Evolutionary conservation across 2,888 invertebrate species (phyloP), one percentile per base, ranked within the genome.

Genomic region (Sesia bembeciformis): DNA sequence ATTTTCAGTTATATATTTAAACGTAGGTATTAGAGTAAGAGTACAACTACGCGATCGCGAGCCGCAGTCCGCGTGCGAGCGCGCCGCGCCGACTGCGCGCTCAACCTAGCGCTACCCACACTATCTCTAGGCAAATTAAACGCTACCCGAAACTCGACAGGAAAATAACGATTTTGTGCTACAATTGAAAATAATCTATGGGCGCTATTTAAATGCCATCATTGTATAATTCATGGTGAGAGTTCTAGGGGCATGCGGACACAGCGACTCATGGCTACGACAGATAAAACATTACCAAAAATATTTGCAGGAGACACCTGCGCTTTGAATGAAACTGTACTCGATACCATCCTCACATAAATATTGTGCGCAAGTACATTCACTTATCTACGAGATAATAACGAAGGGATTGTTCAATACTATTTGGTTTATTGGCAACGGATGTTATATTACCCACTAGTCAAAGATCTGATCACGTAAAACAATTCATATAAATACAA

Each of bases 381-480:
- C 75, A 81, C 81, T 81, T 84, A 84, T 61, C 76, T 72, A 82
- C 76, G 77, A 84, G 23, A 23, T 23, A 74, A 70, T 81, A 84
- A 79, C 76, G 68, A 71, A 78, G 80, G 76, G 80, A 80, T 81
- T 63, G 65, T 76, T 80, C 78, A 55, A 86, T 85, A 84, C 81
- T 86, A 81, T 81, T 75, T 75, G 83, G 77, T 83, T 7, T 84
- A 78, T 84, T 84, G 85, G 84, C 85, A 78, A 76, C 82, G 78
- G 82, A 80, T 76, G 70, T 75, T 23, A 23, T 23, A 23, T 23
- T 68, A 67, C 67, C 74, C 73, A 74, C 66, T 61, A 72, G 57
- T 70, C 62, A 62, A 74, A 72, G 72, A 72, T 61, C 63, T 63
- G 68, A 72, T 67, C 74, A 74, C 77, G 76, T 73, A 62, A 70